These are phyloP conservation scores for Drosophila rufa DNA, from an alignment of 1,140 invertebrate genomes.

Conservation along the genomic window DNA sequence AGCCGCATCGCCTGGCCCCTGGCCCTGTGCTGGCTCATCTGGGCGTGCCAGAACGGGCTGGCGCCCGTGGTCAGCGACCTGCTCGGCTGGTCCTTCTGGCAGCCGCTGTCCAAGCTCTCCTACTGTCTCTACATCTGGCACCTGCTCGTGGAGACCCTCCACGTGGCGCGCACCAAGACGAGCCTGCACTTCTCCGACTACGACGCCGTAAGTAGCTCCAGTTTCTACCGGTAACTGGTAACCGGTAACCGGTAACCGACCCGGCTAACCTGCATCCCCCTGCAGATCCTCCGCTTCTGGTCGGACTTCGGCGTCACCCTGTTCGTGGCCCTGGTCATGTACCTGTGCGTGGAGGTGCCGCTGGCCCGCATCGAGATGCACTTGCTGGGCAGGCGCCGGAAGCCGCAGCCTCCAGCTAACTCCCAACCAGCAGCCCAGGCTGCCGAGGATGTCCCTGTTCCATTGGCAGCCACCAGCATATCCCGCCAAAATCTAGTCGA, in stretches of 20 bases:
- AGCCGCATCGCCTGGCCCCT: constrained; percentile 88
- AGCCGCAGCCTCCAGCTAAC: neutral
- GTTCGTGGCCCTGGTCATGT: constrained; percentile 54
- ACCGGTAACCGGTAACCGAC: neutral
- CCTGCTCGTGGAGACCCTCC: constrained; percentile 71
- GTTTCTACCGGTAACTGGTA: neutral
- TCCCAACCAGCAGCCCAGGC: neutral
- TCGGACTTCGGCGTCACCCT: constrained; percentile 73
- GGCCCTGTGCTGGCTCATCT: constrained; percentile 89
- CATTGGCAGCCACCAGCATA: constrained; percentile 34
- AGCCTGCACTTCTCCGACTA: constrained; percentile 78
- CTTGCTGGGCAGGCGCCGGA: constrained; percentile 10
- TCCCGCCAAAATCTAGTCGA: constrained; percentile 67
- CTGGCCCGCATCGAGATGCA: constrained; percentile 55
- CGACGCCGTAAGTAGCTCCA: constrained; percentile 60
- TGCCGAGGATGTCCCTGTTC: neutral
- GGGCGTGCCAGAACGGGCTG: constrained; percentile 88
- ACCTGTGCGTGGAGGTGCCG: constrained; percentile 67
- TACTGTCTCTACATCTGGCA: constrained; percentile 87
- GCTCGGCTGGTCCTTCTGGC: constrained; percentile 86
- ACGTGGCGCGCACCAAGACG: constrained; percentile 56
- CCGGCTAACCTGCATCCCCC: neutral
- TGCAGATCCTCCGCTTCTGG: constrained; percentile 69
- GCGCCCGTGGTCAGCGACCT: constrained; percentile 87
- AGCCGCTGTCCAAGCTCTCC: constrained; percentile 85